These are phyloP conservation scores for Folsomia candida DNA, from an alignment of 2,888 invertebrate genomes.

Conservation along the genomic window DNA sequence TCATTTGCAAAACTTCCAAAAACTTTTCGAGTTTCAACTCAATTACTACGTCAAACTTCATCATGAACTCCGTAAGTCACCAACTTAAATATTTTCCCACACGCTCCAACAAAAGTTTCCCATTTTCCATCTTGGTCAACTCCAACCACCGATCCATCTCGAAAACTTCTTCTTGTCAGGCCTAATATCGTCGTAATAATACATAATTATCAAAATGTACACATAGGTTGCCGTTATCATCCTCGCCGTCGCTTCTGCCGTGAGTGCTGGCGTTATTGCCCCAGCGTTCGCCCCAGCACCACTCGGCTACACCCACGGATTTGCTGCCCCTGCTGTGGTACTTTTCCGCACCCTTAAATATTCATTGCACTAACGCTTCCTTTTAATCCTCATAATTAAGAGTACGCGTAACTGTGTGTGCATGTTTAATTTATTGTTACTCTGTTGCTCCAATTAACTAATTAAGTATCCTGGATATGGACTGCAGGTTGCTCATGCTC, in stretches of 20 bases:
- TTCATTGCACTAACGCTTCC: background rate
- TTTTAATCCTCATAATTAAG: background rate
- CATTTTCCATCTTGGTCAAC: too few relatives aligned
- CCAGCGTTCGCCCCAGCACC: constrained; percentile 20
- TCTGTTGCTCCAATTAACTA: constrained; percentile 1
- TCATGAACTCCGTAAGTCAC: constrained; percentile 33
- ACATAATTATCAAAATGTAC: too few relatives aligned
- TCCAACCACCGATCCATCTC: too few relatives aligned
- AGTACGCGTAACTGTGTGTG: background rate
- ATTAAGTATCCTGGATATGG: constrained; percentile 25
- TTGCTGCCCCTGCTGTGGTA: too few relatives aligned
- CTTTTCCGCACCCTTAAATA: too few relatives aligned
- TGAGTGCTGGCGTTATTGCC: constrained; percentile 33
- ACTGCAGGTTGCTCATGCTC: constrained; percentile 29
- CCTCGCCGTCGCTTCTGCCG: constrained; percentile 30
- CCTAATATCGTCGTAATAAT: too few relatives aligned
- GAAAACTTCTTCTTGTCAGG: too few relatives aligned
- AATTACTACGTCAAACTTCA: constrained; percentile 17
- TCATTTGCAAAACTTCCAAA: background rate
- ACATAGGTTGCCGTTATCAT: constrained; percentile 31
- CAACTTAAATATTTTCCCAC: too few relatives aligned
- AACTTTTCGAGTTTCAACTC: constrained; percentile 22
- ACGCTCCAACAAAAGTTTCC: too few relatives aligned
- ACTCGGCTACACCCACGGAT: constrained; percentile 27
- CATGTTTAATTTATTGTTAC: constrained; percentile 5